Evolutionary conservation across 53 echinoderm and acorn worm species (phyloP), one percentile per base, ranked within the genome.

Genomic region (Henricia sp.): DNA sequence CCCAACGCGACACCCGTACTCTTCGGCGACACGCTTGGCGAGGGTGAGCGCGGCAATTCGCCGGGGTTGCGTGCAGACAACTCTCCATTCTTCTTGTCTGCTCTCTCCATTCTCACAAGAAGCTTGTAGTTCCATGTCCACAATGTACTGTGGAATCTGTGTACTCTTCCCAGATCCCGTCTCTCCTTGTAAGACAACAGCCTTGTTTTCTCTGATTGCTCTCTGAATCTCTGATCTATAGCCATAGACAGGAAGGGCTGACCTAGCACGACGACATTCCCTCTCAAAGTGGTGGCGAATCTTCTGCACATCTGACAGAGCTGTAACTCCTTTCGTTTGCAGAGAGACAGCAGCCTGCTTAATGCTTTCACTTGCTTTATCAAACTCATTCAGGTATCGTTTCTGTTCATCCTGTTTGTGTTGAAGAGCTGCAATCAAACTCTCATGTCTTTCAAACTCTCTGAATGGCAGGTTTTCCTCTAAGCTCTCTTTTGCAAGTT

Each of bases 111-210:
- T 52, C 24, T 65, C 74, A 17, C 34, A 48, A 3, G 13, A 34
- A 43, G 33, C 6, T 24, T 64, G 50, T 48, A 62, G 33, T 4
- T 41, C 80, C 75, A 75, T 54, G 67, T 86, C 86, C 24, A 86
- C 76, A 29, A 89, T 37, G 25, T 89, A 89, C 40, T 89, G 89
- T 19, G 84, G 83, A 51, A 89, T 83, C 73, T 89, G 89, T 6
- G 89, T 89, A 53, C 89, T 89, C 53, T 89, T 89, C 16, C 89
- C 89, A 2, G 89, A 89, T 19, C 89, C 89, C 17, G 89, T 89
- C 70, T 89, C 89, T 0, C 83, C 89, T 64, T 74, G 74, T 38
- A 89, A 63, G 50, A 89, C 89, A 37, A 83, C 72, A 8, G 89
- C 89, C 28, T 16, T 67, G 38, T 64, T 84, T 11, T 56, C 32